Evolutionary conservation across 64 coral and sea anemone genomes (phyloP).

Genomic region (Hydrozoanthus tunicans): DNA sequence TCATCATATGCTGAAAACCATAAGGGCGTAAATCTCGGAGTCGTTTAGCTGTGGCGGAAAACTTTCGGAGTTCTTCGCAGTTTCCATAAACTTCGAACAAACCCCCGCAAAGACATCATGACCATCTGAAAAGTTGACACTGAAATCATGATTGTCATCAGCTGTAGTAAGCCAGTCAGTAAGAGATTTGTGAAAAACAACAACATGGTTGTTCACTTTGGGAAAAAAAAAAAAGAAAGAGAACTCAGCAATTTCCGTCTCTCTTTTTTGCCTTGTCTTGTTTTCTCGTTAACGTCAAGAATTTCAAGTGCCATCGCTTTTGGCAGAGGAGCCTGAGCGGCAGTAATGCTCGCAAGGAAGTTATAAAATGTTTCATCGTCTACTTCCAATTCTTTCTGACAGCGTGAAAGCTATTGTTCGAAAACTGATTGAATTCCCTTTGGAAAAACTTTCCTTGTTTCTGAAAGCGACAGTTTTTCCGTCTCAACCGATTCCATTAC

Average conservation of each 20-base stretch:
- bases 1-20: background rate
- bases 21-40: background rate
- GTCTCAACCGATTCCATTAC: background rate
- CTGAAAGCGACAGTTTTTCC: background rate
- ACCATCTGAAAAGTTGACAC: too few species aligned
- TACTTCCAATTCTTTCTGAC: too few species aligned
- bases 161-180: conserved; percentile 7
- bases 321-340: background rate
- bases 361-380: background rate
- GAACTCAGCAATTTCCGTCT: background rate
- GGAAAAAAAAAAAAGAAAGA: background rate
- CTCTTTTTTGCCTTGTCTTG: background rate
- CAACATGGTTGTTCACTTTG: background rate
- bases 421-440: background rate
- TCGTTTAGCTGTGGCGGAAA: conserved; percentile 7
- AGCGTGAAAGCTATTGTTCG: background rate
- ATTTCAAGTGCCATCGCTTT: background rate
- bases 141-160: background rate
- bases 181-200: conserved; percentile 27
- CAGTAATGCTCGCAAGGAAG: background rate
- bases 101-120: background rate
- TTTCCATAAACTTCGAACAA: background rate
- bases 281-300: background rate
- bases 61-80: background rate
- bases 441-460: background rate